phyloP scores from a whole-genome alignment of 1,140 invertebrate species.

The Choristoneura fumiferana region DNA sequence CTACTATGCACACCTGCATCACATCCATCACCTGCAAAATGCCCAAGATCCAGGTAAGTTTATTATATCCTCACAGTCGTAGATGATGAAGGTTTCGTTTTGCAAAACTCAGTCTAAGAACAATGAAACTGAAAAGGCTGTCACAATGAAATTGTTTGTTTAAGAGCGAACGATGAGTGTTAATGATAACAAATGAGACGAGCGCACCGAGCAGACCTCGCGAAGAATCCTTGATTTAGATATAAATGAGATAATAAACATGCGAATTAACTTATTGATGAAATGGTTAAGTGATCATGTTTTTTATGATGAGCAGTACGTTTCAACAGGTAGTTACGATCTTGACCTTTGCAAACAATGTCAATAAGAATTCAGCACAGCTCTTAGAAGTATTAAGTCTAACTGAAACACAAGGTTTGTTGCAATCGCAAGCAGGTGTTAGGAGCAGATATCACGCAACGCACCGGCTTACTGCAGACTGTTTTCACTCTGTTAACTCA shows the following conservation, averaged over 20 bases:
- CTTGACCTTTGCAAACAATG: slow-evolving; percentile 57
- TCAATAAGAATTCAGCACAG: slow-evolving; percentile 40
- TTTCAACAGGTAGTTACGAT: slow-evolving; percentile 24
- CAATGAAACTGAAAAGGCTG: slow-evolving; percentile 48
- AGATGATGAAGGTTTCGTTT: slow-evolving; percentile 34
- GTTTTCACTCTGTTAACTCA: slow-evolving; percentile 59
- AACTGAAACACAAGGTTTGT: slow-evolving; percentile 39
- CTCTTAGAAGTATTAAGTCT: slow-evolving; percentile 33
- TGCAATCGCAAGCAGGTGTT: slow-evolving; percentile 50
- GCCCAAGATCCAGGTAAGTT: slow-evolving; percentile 78
- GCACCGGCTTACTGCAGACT: slow-evolving; percentile 33
- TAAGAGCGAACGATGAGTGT: slow-evolving; percentile 46
- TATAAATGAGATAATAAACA: slow-evolving; percentile 22
- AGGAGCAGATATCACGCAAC: slow-evolving; percentile 51
- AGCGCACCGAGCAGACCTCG: slow-evolving; percentile 27
- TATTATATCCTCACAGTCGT: slow-evolving; percentile 14
- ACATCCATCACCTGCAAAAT: slow-evolving; percentile 81
- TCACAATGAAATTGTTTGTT: slow-evolving; percentile 58
- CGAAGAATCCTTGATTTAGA: slow-evolving; percentile 32
- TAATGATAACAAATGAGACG: slow-evolving; percentile 61
- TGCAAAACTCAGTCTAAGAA: slow-evolving; percentile 35
- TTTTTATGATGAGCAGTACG: slow-evolving; percentile 29
- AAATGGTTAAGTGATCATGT: slow-evolving; percentile 25
- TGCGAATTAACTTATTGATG: slow-evolving; percentile 32
- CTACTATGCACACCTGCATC: slow-evolving; percentile 85